These are phyloP conservation scores for Popillia japonica DNA, from an alignment of 1,140 invertebrate genomes.

Conservation along the genomic window DNA sequence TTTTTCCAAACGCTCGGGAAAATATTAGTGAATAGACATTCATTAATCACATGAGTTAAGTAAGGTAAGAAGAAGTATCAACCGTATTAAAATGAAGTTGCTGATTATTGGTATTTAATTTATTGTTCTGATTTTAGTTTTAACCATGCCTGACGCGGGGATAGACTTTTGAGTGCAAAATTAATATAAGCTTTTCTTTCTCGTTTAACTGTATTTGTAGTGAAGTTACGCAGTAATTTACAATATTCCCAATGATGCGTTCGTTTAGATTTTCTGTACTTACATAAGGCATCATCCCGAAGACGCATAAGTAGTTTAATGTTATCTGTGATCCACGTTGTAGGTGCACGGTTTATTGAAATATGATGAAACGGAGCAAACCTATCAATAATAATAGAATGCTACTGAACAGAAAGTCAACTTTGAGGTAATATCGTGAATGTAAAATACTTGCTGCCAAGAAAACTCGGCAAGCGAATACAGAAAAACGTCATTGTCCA, in stretches of 20 bases:
- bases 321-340: neutral
- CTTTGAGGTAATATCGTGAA: neutral
- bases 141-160: neutral
- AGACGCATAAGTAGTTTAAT: neutral
- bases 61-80: too few species aligned
- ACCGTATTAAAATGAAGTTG: too few species aligned
- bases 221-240: neutral
- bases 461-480: neutral
- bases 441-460: neutral
- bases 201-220: neutral
- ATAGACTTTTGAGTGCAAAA: neutral
- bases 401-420: neutral
- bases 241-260: neutral
- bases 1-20: too few species aligned
- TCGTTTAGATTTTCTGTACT: neutral
- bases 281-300: neutral
- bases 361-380: neutral
- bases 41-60: too few species aligned
- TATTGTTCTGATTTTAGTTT: slow-evolving; percentile 16
- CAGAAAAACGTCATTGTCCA: neutral
- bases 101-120: too few species aligned
- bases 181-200: neutral
- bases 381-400: neutral
- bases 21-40: too few species aligned
- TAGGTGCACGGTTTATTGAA: neutral